Evolutionary conservation across 2,797 vertebrate species (phyloP).

Genomic region (Oceanodroma leucorhoa): DNA sequence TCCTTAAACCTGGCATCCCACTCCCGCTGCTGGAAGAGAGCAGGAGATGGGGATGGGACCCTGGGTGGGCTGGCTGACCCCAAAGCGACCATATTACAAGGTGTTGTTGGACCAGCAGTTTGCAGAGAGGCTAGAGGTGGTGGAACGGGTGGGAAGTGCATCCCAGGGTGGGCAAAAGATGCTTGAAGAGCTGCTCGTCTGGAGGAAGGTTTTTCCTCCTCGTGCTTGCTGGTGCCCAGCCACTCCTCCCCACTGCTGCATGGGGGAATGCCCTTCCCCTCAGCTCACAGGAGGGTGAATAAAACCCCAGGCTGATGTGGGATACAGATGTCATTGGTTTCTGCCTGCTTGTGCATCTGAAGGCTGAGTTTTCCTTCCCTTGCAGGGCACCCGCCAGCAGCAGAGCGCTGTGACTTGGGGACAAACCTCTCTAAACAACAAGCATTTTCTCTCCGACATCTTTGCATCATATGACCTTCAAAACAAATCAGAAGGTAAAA

Average conservation of each 20-base stretch:
- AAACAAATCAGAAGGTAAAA: slow-evolving; percentile 66
- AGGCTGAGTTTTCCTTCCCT: background rate
- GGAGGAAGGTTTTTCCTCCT: background rate
- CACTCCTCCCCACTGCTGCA: rapidly evolving
- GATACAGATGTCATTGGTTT: background rate
- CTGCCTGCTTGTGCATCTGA: rapidly evolving
- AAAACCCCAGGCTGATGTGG: background rate
- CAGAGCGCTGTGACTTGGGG: background rate
- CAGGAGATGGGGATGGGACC: rapidly evolving
- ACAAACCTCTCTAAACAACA: background rate
- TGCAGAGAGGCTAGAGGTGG: background rate
- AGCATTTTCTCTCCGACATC: background rate
- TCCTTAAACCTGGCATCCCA: background rate
- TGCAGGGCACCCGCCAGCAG: background rate
- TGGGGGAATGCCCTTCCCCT: background rate
- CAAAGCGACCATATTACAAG: rapidly evolving
- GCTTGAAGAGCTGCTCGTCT: background rate
- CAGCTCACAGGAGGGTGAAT: background rate
- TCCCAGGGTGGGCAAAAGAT: background rate
- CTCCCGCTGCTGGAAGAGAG: background rate
- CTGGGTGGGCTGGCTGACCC: background rate
- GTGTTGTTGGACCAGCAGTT: rapidly evolving
- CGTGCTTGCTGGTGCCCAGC: rapidly evolving
- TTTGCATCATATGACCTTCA: slow-evolving; percentile 64
- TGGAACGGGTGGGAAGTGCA: background rate